Evolutionary conservation across 2,797 vertebrate species (phyloP).

Genomic region (Arnoldichthys spilopterus): DNA sequence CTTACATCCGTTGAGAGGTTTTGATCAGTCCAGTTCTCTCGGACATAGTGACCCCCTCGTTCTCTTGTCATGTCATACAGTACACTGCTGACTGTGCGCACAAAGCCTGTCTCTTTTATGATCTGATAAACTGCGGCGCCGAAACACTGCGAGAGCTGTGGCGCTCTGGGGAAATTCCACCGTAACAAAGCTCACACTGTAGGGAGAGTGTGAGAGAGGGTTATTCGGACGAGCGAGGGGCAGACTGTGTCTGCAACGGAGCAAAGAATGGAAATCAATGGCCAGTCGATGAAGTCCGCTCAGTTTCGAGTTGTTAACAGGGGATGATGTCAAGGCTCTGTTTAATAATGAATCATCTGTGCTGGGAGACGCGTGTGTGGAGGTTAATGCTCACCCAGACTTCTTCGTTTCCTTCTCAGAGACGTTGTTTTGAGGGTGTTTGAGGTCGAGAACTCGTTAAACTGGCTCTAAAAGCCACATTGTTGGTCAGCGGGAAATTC

Average conservation of each 20-base stretch:
- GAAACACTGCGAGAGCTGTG: slow-evolving; percentile 14
- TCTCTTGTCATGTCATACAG: slow-evolving; percentile 59
- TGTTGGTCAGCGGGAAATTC: slow-evolving; percentile 41
- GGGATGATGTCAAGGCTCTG: not conserved
- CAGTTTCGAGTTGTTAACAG: not conserved
- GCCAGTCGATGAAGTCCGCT: not conserved
- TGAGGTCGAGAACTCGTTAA: not conserved
- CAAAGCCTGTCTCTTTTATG: slow-evolving; percentile 32
- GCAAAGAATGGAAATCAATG: slow-evolving; percentile 21
- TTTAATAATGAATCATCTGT: not conserved
- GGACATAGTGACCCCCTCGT: slow-evolving; percentile 16
- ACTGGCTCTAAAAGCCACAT: slow-evolving; percentile 25
- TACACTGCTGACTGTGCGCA: slow-evolving; percentile 29
- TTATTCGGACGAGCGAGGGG: not conserved
- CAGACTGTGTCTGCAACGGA: not conserved
- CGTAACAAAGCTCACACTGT: slow-evolving; percentile 33
- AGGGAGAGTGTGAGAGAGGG: slow-evolving; percentile 27
- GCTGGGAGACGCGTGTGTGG: not conserved
- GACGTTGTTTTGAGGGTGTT: not conserved
- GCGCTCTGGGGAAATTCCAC: slow-evolving; percentile 53
- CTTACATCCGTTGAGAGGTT: slow-evolving; percentile 12
- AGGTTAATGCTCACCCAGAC: not conserved
- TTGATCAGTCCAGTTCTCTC: slow-evolving; percentile 12
- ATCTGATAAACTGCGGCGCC: slow-evolving; percentile 43
- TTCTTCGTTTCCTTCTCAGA: slow-evolving; percentile 13